Percentiles rank a stretch among this genome's conserved stretches.
Evolutionary conservation across 2,113 vertebrate species (phyloP).

Genomic region (Ursus arctos): DNA sequence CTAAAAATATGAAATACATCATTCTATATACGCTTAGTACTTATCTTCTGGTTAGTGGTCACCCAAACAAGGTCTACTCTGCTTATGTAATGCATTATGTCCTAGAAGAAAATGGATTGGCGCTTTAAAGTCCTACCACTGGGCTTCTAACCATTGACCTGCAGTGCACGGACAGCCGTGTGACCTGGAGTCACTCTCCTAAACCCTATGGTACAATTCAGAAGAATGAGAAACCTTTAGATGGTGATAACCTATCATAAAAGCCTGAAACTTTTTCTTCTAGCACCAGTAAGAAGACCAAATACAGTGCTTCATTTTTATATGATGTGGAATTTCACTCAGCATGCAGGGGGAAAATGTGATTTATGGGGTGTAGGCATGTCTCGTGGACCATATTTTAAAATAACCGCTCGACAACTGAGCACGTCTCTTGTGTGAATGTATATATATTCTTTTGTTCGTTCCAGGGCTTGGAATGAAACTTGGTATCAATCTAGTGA

Average conservation of each 20-base stretch:
- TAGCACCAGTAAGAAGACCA: not conserved
- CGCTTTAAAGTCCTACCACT: not conserved
- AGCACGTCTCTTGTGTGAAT: not conserved
- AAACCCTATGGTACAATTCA: accelerated
- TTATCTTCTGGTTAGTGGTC: not conserved
- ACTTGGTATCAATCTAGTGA: accelerated
- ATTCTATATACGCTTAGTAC: accelerated
- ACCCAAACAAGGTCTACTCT: accelerated
- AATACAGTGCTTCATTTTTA: accelerated
- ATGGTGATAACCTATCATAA: accelerated
- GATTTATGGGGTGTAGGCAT: not conserved
- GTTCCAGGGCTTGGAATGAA: not conserved
- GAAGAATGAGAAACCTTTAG: not conserved
- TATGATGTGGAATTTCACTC: accelerated
- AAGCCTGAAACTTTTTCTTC: not conserved
- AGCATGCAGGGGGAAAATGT: accelerated
- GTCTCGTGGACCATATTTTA: not conserved
- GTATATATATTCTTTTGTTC: not conserved
- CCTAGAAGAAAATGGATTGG: not conserved
- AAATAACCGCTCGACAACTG: not conserved
- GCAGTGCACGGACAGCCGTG: accelerated
- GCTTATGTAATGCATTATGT: not conserved
- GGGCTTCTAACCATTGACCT: accelerated
- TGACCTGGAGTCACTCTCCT: not conserved
- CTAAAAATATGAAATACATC: not conserved